Evolutionary conservation across 37 sponge, comb jelly and placozoan species (phyloP).

Genomic region (Bolinopsis microptera): DNA sequence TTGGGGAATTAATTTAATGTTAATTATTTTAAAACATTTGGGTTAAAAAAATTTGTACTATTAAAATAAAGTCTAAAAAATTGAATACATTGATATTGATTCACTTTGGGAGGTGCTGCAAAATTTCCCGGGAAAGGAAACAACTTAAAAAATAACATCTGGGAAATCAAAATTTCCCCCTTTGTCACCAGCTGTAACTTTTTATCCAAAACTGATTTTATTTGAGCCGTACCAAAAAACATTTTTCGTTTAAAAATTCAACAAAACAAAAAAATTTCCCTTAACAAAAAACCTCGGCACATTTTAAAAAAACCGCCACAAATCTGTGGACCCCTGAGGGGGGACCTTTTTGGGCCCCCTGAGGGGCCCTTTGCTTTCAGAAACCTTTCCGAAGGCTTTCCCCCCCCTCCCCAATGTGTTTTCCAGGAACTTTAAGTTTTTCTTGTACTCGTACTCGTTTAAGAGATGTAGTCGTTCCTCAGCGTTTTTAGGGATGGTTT

Average conservation of each 20-base stretch:
- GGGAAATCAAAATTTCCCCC: neutral
- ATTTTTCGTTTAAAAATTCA: too few relatives aligned
- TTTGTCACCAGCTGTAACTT: too few relatives aligned
- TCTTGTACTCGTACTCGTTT: neutral
- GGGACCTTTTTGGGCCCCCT: neutral
- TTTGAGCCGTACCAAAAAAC: too few relatives aligned
- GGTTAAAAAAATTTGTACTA: too few relatives aligned
- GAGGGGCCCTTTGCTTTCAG: neutral
- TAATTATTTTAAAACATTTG: too few relatives aligned
- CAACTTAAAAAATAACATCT: neutral
- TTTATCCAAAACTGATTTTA: too few relatives aligned
- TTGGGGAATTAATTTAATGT: too few relatives aligned
- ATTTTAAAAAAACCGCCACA: slow-evolving; percentile 14
- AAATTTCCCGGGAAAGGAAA: neutral
- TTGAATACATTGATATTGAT: too few relatives aligned
- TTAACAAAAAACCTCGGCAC: neutral
- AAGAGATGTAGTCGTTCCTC: neutral
- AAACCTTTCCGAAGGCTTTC: neutral
- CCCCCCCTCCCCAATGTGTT: neutral
- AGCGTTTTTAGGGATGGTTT: slow-evolving; percentile 29
- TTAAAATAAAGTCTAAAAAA: too few relatives aligned
- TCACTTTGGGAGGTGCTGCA: neutral
- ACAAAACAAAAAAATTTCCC: too few relatives aligned
- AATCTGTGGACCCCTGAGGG: neutral
- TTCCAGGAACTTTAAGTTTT: neutral